Evolutionary conservation across 2,113 vertebrate species (phyloP).

Genomic region (Salvelinus namaycush): DNA sequence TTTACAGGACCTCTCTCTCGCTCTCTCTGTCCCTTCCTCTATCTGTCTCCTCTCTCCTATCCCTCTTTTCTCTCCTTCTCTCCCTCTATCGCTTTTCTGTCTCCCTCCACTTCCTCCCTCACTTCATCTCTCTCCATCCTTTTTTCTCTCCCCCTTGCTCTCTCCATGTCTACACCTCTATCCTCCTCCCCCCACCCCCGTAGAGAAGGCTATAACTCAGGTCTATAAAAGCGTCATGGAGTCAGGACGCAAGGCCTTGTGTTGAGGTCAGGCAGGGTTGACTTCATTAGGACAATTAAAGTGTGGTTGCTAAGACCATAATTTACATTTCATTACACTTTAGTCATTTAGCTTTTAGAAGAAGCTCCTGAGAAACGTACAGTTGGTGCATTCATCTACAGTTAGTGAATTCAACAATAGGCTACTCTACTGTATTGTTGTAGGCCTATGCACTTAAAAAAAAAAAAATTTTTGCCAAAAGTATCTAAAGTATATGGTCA

Average conservation of each 20-base stretch:
- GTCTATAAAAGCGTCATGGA: slow-evolving; percentile 25
- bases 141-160: background rate
- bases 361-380: too few species aligned
- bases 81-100: background rate
- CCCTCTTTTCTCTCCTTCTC: background rate
- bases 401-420: slow-evolving; percentile 27
- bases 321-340: too few species aligned
- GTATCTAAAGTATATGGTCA: too few species aligned
- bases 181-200: too few species aligned
- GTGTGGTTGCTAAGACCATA: background rate
- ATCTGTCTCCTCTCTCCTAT: background rate
- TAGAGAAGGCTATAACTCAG: slow-evolving; percentile 42
- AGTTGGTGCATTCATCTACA: slow-evolving; percentile 57
- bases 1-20: slow-evolving; percentile 6
- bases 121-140: background rate
- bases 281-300: slow-evolving; percentile 53
- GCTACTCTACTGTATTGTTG: too few species aligned
- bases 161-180: too few species aligned
- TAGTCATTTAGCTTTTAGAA: background rate
- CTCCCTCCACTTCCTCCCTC: too few species aligned
- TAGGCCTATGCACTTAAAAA: too few species aligned
- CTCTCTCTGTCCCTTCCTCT: background rate
- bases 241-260: too few species aligned
- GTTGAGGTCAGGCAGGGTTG: too few species aligned
- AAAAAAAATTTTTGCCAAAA: too few species aligned